These are phyloP conservation scores for Tribolium madens DNA, from an alignment of 1,140 invertebrate species.

Conservation along the genomic window DNA sequence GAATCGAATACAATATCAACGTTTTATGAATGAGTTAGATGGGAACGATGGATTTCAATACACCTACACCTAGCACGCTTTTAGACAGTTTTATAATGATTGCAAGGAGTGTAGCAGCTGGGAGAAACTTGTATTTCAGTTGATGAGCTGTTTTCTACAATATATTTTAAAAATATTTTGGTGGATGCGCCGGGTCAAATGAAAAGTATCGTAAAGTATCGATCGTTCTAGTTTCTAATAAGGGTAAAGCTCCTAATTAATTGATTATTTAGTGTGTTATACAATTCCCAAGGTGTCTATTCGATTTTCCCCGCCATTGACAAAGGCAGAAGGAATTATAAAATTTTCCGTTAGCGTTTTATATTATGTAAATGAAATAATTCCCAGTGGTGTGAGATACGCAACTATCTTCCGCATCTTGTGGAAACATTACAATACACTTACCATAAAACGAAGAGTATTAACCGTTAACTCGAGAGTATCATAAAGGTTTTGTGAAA, in stretches of 20 bases:
- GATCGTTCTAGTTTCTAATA: not conserved
- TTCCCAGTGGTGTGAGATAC: slow-evolving; percentile 2
- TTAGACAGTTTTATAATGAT: too few relatives aligned
- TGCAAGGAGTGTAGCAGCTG: too few relatives aligned
- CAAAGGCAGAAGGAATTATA: not conserved
- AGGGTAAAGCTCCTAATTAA: not conserved
- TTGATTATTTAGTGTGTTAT: not conserved
- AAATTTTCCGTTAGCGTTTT: not conserved
- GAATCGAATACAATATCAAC: not conserved
- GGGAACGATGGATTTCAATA: too few relatives aligned
- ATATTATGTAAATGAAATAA: slow-evolving; percentile 40
- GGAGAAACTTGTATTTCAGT: too few relatives aligned
- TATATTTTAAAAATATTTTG: not conserved
- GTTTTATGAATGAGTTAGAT: not conserved
- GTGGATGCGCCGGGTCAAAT: not conserved
- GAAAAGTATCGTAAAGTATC: not conserved
- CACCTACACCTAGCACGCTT: too few relatives aligned
- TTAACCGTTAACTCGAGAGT: slow-evolving; percentile 34
- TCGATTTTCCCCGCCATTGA: not conserved
- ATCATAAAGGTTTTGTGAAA: slow-evolving; percentile 29
- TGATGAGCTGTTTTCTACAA: too few relatives aligned
- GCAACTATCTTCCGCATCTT: slow-evolving; percentile 25
- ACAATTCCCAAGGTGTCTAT: not conserved
- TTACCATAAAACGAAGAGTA: slow-evolving; percentile 33
- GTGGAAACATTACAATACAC: slow-evolving; percentile 28